Evolutionary conservation across 2,888 invertebrate species (phyloP), one percentile per base, ranked within the genome.

Genomic region (Bimastos eiseni): DNA sequence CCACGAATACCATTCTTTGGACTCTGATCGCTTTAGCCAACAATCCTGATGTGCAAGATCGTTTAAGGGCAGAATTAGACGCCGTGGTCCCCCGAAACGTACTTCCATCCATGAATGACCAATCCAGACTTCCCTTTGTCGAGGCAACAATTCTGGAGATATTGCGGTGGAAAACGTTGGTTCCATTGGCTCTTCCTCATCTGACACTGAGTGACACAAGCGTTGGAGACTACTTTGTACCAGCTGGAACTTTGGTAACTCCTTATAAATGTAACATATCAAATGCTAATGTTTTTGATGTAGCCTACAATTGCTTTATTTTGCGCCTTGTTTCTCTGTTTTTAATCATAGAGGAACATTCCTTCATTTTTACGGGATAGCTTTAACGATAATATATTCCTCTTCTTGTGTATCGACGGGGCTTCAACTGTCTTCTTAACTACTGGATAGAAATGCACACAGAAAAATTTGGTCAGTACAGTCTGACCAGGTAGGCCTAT

Each of bases 101-200:
- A 38, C 41, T 83, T 36, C 90, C 90, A 5, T 84, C 38, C 33
- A 38, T 83, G n/a, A 83, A 90, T n/a, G 84, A 90, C 21, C 70
- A 84, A 19, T 15, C 38, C 30, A 83, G 33, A n/a, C 41, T 90
- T 13, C 90, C 90, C 0, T 33, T 83, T 41, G 41, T 41, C 30
- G 90, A 90, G 1, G 90, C 90, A 1, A 83, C 84, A 30, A 36
- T 90, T 30, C 33, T 90, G 41, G 90, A 90, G 36, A 83, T 90
- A 15, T 6, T 83, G 90, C 83, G 90, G 11, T 37, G 34, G 37
- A 90, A 34, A 33, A 90, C 90, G 3, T 37, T 90, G 84, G 84
- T 36, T 13, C 84, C 90, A 15, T 37, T 90, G 90, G 90, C 90
- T 30, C n/a, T 90, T 19, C 90, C 90, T 36, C 90, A 90, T 33